Evolutionary conservation across 2,113 vertebrate genomes (phyloP).

Genomic region (human): DNA sequence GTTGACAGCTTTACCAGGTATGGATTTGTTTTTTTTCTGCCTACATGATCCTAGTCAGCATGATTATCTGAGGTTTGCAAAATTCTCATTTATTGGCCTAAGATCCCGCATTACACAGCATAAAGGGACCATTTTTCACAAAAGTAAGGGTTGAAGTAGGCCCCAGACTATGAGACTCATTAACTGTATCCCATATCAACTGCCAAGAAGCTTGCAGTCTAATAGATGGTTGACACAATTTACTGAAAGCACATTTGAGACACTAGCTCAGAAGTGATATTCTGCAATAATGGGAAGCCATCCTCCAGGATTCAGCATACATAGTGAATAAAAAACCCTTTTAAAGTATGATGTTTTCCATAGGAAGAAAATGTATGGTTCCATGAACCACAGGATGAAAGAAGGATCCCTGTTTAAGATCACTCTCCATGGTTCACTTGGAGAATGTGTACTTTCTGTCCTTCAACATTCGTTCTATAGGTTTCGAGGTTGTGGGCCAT

Average conservation of each 20-base stretch:
- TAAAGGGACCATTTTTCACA: not conserved
- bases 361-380: not conserved
- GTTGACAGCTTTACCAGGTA: not conserved
- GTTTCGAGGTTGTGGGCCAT: not conserved
- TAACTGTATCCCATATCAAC: not conserved
- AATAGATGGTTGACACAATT: not conserved
- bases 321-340: not conserved
- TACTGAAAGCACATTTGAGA: not conserved
- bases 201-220: not conserved
- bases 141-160: not conserved
- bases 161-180: not conserved
- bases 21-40: not conserved
- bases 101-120: not conserved
- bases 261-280: not conserved
- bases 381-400: not conserved
- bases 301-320: not conserved
- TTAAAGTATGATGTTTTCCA: not conserved
- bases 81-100: not conserved
- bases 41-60: not conserved
- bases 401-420: not conserved
- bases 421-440: not conserved
- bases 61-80: not conserved
- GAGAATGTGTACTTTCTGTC: not conserved
- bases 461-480: not conserved
- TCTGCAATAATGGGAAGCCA: not conserved